Evolutionary conservation across 1,140 invertebrate genomes (phyloP).

Genomic region (Lepidostoma basale): DNA sequence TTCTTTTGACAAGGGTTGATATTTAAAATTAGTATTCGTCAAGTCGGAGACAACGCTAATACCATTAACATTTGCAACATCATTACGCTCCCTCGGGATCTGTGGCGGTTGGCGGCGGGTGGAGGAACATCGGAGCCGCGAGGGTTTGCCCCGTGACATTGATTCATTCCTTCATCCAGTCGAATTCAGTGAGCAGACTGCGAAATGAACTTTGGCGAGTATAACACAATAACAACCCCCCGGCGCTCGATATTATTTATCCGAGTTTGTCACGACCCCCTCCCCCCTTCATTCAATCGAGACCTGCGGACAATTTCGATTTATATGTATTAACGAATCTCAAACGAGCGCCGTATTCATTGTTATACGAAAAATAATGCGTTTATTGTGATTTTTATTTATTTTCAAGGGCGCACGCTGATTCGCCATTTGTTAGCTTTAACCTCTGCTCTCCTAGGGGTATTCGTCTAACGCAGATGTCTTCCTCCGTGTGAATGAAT

Average conservation of each 20-base stretch:
- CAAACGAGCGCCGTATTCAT: too few species aligned
- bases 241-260: slow-evolving; percentile 22
- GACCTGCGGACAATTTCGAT: background rate
- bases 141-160: slow-evolving; percentile 30
- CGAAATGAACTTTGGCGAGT: slow-evolving; percentile 38
- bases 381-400: slow-evolving; percentile 4
- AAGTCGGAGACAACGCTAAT: slow-evolving; percentile 1
- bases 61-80: slow-evolving; percentile 31
- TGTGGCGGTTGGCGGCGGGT: slow-evolving; percentile 14
- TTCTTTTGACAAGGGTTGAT: slow-evolving; percentile 5
- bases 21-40: slow-evolving; percentile 17
- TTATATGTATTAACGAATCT: slow-evolving; percentile 1
- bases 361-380: background rate
- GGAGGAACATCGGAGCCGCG: background rate
- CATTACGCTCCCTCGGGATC: slow-evolving; percentile 2
- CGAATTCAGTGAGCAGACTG: slow-evolving; percentile 34
- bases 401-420: background rate
- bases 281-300: background rate
- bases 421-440: background rate
- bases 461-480: background rate
- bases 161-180: slow-evolving; percentile 42
- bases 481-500: background rate
- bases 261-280: background rate
- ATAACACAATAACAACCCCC: slow-evolving; percentile 14
- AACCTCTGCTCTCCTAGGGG: background rate